Evolutionary conservation across 2,888 invertebrate species (phyloP), one percentile per base, ranked within the genome.

Genomic region (Incurvaria masculella): DNA sequence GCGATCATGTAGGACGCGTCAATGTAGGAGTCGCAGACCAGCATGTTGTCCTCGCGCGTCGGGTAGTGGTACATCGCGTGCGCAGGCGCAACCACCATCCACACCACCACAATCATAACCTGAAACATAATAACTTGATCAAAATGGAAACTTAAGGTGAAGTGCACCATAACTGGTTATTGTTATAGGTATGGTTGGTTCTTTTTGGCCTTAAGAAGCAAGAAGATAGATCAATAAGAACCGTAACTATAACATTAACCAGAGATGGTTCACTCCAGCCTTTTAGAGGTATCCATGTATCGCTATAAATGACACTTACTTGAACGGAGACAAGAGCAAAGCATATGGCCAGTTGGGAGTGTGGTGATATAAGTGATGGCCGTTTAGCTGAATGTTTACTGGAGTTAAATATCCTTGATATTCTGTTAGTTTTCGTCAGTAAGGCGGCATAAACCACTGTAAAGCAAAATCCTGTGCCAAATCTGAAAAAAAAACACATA

Each of bases 391-490:
- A 91, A 56, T 90, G 89, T 66, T 94, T 94, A 60, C 95, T 92
- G 11, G 97, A 96, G 59, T 94, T 94, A 68, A 98, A 91, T 63
- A 98, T 98, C 47, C 98, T 81, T 2, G 97, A 90, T 55, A 98
- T 98, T 49, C 98, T 81, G 73, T 97, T 98, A 5, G 98, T 98
- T 79, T 97, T 97, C 18, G 97, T 98, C 48, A 98, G 82, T 20
- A 98, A 81, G 2, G 98, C 94, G 0, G 96, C 96, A 72, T 98
- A 98, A 47, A 98, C 96, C 42, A 97, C 91, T 2, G 97, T 93
- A 78, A 98, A 98, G 63, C 96, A 94, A 64, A 97, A 89, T 2
- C 95, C 95, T 0, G 94, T 89, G 11, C 88, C 84, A 60, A 91
- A 91, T 60, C 91, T 91, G 60, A 4, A 18, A 4, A 41, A 19